Base-by-base conservation (phyloP, 2,888 invertebrate genomes). In the Microplitis manilae region DNA sequence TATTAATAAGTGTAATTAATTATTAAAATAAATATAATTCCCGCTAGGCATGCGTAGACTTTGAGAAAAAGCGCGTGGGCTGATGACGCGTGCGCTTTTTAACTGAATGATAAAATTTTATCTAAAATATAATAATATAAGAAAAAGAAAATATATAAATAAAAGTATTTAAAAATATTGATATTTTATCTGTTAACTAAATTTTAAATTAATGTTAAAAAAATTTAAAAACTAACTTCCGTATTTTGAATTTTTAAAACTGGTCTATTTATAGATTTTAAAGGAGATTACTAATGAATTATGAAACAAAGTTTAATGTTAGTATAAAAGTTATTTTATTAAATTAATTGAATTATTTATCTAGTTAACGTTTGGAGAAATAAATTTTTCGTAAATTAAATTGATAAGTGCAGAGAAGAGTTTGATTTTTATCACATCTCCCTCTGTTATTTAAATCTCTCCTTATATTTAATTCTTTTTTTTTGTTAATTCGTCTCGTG, bases 401-500 rank as follows among this genome's bases (percentile, higher is more conserved):
- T 17, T 50, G 13, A 68, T 68, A 68, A 68, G 15, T 68, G n/a
- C 20, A 30, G 60, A 39, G 30, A 30, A 4, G 30, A 30, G 2
- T 30, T 0, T 30, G 17, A 13, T 30, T 70, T n/a, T 40, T 61
- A 60, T 75, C 64, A 60, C 68, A 76, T 13, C 20, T 50, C 4
- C 41, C 40, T 68, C 15, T 40, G 38, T 50, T 20, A 13, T 50
- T 8, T 50, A 8, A 50, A 50, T 62, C 50, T 30, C 61, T 68
- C 60, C 38, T 13, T 50, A 13, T 8, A 50, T 30, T 30, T 4
- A 30, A 30, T 30, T 30, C 20, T 20, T 30, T 30, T 30, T 76
- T 68, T 73, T 60, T 73, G 60, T 76, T 77, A 68, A 38, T 15
- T 62, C 41, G 72, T 68, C 60, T 70, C 69, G 73, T 68, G 76